phyloP scores from a whole-genome alignment of 1,140 invertebrate species.

The Coptotermes formosanus region DNA sequence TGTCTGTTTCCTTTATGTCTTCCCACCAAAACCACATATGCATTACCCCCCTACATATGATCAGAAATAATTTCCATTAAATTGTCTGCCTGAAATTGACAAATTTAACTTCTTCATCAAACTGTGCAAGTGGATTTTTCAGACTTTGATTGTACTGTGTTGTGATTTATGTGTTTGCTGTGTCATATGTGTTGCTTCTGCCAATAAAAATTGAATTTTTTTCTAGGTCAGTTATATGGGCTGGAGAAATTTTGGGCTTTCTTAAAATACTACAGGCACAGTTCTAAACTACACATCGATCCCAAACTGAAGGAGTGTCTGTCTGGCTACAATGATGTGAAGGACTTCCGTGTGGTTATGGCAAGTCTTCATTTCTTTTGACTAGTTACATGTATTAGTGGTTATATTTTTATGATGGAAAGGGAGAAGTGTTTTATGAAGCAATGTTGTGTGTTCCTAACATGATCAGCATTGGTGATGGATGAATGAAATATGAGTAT shows the following conservation, averaged over 20 bases:
- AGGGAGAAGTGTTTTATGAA: too few species aligned
- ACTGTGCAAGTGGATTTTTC: neutral
- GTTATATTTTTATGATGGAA: too few species aligned
- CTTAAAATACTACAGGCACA: constrained; percentile 88
- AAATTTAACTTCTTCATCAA: too few species aligned
- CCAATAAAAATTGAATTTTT: neutral
- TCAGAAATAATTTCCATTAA: too few species aligned
- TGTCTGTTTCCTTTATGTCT: too few species aligned
- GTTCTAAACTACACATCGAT: constrained; percentile 74
- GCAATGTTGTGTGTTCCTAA: too few species aligned
- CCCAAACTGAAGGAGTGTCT: constrained; percentile 77
- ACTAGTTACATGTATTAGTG: too few species aligned
- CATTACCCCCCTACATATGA: too few species aligned
- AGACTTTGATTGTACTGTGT: neutral
- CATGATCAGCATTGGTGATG: too few species aligned
- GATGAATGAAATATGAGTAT: too few species aligned
- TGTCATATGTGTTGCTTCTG: neutral
- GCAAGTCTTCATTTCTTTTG: constrained; percentile 41
- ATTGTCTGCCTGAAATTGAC: too few species aligned
- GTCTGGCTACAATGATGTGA: constrained; percentile 87
- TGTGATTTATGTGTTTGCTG: neutral
- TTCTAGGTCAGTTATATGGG: constrained; percentile 92
- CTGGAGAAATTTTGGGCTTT: constrained; percentile 99
- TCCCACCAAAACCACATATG: too few species aligned
- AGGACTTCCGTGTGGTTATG: constrained; percentile 88